These are phyloP conservation scores for Brachypteracias leptosomus DNA, from an alignment of 2,113 vertebrate genomes.

Conservation along the genomic window DNA sequence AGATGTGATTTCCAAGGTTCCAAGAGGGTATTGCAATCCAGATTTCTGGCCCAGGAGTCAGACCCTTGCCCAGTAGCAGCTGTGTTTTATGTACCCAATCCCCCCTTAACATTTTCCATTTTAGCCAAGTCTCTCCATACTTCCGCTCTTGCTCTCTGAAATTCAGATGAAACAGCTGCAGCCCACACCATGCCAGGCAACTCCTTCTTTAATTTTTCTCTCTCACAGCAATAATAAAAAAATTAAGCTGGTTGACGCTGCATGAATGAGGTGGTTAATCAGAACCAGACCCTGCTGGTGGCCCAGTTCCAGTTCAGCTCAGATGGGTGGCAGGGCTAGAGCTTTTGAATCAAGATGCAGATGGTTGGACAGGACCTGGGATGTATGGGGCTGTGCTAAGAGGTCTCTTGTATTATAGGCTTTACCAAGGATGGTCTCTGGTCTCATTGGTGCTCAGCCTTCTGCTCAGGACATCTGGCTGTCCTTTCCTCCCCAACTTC, in stretches of 20 bases:
- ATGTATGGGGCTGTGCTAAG: not conserved
- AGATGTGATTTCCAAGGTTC: constrained; percentile 40
- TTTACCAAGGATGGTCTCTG: not conserved
- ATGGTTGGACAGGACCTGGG: not conserved
- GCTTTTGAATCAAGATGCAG: not conserved
- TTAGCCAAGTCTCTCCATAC: constrained; percentile 16
- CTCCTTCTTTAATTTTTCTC: constrained; percentile 23
- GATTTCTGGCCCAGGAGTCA: constrained; percentile 18
- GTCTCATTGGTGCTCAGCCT: not conserved
- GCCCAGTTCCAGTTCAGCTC: not conserved
- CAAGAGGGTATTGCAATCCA: not conserved
- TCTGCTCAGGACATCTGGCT: not conserved
- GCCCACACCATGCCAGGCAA: constrained; percentile 13
- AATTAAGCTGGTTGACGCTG: not conserved
- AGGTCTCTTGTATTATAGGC: not conserved
- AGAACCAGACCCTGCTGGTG: not conserved
- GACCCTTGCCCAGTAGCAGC: constrained; percentile 44
- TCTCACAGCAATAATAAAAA: constrained; percentile 34
- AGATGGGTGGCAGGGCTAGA: not conserved
- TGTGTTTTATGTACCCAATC: not conserved
- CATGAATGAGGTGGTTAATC: constrained; percentile 31
- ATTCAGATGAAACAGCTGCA: constrained; percentile 58
- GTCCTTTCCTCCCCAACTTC: not conserved
- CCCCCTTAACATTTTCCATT: constrained; percentile 5
- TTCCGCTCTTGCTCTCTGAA: not conserved